Base-by-base conservation (phyloP, 2,113 vertebrate species). In the Onychostruthus taczanowskii region DNA sequence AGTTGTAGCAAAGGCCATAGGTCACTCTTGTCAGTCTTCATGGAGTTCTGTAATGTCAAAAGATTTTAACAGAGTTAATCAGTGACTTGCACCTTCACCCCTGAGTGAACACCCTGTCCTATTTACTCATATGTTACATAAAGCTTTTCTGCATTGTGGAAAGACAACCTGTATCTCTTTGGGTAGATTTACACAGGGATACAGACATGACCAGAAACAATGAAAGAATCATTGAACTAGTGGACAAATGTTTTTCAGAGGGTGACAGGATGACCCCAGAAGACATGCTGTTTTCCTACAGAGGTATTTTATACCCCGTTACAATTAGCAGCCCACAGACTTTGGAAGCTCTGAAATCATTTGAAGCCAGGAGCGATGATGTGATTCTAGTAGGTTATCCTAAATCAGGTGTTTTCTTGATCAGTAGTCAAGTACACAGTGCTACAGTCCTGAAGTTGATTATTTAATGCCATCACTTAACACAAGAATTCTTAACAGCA, bases 301-400 rank as follows among this genome's bases (percentile, higher is more conserved):
- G 12, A 50, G 67, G 77, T 61, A 21, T 96, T 74, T 84, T 93
- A n/a, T 94, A 84, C 10, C 80, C 94, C 44, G 1, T 4, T 64
- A 7, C 37, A 39, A 0, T 92, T 22, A 85, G 55, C 66, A 92
- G 66, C 6, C 79, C 28, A 3, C 80, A 95, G 55, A 90, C 84
- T 39, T 27, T 96, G 82, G 94, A 96, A 80, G 87, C 91, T 90
- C n/a, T 95, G 18, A 81, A 96, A 46, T 75, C 61, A 13, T 94
- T 97, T 62, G 92, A 96, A 93, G n/a, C 82, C 21, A 75, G 94
- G 41, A 91, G 23, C 0, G 23, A 91, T 0, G 67, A 96, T 74
- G 7, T 98, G 77, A 56, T 98, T 96, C 87, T 98, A 72, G 96
- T 93, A 75, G 97, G 97, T 11, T 98, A 98, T 72, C 98, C 98